A percentile compares a stretch with the other conserved stretches of the same genome.
phyloP scores from a whole-genome alignment of 2,888 invertebrate genomes.

The Melinaea menophilus region DNA sequence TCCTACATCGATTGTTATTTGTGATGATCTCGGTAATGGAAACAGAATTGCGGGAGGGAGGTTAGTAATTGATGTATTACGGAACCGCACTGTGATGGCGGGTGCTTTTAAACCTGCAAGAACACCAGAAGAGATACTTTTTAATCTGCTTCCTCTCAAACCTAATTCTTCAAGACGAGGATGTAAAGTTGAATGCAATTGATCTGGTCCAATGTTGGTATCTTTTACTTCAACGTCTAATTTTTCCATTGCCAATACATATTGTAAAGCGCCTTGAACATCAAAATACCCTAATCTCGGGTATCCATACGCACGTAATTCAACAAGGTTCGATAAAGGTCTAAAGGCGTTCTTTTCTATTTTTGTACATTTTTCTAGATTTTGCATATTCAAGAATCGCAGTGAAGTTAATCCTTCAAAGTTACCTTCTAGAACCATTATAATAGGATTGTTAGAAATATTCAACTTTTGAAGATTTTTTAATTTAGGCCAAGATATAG shows the following conservation, averaged over 20 bases:
- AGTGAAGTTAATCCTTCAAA: conserved; percentile 84
- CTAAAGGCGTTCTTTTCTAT: conserved; percentile 91
- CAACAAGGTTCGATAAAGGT: conserved; percentile 82
- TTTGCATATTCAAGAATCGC: conserved; percentile 80
- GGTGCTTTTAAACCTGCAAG: conserved; percentile 88
- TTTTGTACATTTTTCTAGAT: conserved; percentile 83
- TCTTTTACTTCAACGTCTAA: conserved; percentile 93
- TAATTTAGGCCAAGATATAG: conserved; percentile 83
- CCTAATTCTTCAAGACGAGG: conserved; percentile 86
- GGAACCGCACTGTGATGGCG: conserved; percentile 83
- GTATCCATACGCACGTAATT: conserved; percentile 84
- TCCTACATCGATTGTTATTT: conserved; percentile 85
- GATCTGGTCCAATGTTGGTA: conserved; percentile 87
- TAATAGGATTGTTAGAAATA: conserved; percentile 90
- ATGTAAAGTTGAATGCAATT: conserved; percentile 87
- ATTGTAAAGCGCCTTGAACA: conserved; percentile 88
- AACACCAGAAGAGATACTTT: conserved; percentile 88
- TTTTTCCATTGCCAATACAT: conserved; percentile 84
- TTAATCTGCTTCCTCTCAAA: conserved; percentile 84
- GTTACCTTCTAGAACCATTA: conserved; percentile 85
- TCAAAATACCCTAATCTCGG: conserved; percentile 91
- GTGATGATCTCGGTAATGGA: conserved; percentile 91
- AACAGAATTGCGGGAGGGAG: conserved; percentile 91
- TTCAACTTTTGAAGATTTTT: conserved; percentile 85
- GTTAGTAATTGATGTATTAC: conserved; percentile 87